Evolutionary conservation across 2,113 vertebrate species (phyloP), one percentile per base, ranked within the genome.

Genomic region (Gadus chalcogrammus): DNA sequence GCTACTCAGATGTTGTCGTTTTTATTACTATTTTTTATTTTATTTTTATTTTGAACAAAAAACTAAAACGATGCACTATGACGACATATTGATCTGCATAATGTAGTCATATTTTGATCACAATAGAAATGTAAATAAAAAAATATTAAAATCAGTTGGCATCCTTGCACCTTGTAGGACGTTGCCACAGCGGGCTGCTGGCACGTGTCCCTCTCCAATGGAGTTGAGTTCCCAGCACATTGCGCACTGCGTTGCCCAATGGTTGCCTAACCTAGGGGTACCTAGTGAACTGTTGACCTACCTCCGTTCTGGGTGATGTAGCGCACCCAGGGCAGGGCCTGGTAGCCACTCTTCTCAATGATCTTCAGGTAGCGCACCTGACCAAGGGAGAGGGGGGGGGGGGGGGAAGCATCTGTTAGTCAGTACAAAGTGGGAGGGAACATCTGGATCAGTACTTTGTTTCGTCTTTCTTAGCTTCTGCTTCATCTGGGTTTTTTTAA

Each of bases 251-350:
- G 77, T 91, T 91, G 79, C 89, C 80, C 82, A 91, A 91, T 70
- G 75, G 77, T 91, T 91, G 84, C 88, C 83, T 84, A 89, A 92
- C 82, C 11, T 9, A 48, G 42, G 42, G 9, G 42, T 13, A 84
- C 71, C 79, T 73, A 81, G 74, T 69, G 72, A 79, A 68, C 76
- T 76, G 9, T 68, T 24, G 2, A 77, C 87, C 82, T 79, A 97
- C 97, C 97, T 92, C 97, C 97, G 0, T 98, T 99, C 84, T 99
- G 97, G 55, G 97, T 99, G 82, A 99, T 99, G 74, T 99, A 99
- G 4, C 97, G 91, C 20, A 99, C 97, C 97, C 97, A 99, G 0
- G 92, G 92, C 69, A 93, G 81, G n/a, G 92, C 92, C 83, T 93
- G 92, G 67, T 93, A 99, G 2, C 96, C 97, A 1, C 97, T 99